Base-by-base conservation (phyloP, 2,888 invertebrate species). In the Cotesia congregata region DNA sequence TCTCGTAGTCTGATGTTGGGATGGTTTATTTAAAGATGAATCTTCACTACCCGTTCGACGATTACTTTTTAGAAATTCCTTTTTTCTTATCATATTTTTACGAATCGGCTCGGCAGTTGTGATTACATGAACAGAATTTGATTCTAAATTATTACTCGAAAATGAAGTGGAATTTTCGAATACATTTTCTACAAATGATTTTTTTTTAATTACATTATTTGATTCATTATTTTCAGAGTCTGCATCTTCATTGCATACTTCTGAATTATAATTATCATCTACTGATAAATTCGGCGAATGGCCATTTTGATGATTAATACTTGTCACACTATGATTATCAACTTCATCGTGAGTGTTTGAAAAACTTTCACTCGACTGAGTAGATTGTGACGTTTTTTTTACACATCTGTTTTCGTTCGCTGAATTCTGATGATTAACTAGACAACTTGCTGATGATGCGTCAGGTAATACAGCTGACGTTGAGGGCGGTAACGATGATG, bases 81-180 rank as follows among this genome's bases (percentile, higher is more conserved):
- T 81, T 65, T 81, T 80, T 62, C 80, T 82, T 17, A 81, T 80
- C 15, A 77, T 79, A 6, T 74, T 79, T 41, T 78, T 78, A 67
- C 75, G 72, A 6, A 72, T 9, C 7, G 74, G 72, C 30, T 75
- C 72, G 61, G 79, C 79, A 30, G 65, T 60, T 41, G 41, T 76
- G 68, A 70, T 76, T 77, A 67, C 78, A 50, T 12, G 50, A 50
- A 50, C 9, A 2, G 50, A 50, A 12, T 50, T 77, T 65, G 80
- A 81, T 73, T 79, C 79, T 60, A 77, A 80, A 65, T 74, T 78
- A 65, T 84, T 81, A 68, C 80, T 81, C 62, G 80, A 79, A 6
- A 81, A 82, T 60, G 80, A 77, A 40, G 79, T 78, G 7, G 72
- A 73, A 77, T 74, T 79, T 6, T 77, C 69, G 12, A 72, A 61